phyloP scores from a whole-genome alignment of 2,888 invertebrate species.

The Tolmerus cingulatus region DNA sequence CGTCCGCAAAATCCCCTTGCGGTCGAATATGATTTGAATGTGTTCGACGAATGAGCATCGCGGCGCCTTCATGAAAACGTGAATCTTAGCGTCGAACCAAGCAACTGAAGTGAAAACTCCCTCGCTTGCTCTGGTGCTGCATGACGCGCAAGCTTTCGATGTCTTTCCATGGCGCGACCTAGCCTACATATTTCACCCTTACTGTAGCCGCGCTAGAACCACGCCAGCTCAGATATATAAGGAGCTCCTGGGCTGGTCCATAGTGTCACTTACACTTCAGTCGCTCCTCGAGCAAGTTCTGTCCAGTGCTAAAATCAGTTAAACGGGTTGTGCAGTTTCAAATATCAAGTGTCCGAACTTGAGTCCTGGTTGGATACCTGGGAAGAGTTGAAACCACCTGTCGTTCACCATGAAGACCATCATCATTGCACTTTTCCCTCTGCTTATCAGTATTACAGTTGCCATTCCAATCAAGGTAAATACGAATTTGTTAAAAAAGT shows the following conservation, averaged over 20 bases:
- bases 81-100: not conserved
- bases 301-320: not conserved
- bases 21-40: conserved; percentile 15
- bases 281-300: not conserved
- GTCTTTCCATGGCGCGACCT: not conserved
- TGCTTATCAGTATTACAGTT: conserved; percentile 31
- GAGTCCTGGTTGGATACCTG: not conserved
- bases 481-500: not conserved
- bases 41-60: not conserved
- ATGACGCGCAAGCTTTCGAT: conserved; percentile 20
- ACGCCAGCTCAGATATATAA: conserved; percentile 17
- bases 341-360: not conserved
- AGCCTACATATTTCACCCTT: conserved; percentile 9
- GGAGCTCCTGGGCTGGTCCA: not conserved
- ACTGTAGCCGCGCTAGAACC: conserved; percentile 18
- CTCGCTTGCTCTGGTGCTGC: not conserved
- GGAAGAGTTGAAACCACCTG: not conserved
- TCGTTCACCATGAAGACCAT: conserved; percentile 13
- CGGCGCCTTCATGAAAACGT: conserved; percentile 9
- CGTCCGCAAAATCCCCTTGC: not conserved
- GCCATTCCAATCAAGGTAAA: conserved; percentile 34
- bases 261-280: conserved; percentile 32
- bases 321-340: not conserved
- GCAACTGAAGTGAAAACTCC: conserved; percentile 10
- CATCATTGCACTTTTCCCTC: not conserved